A percentile compares a stretch with the other conserved stretches of the same genome.
phyloP scores from a whole-genome alignment of 2,888 invertebrate species.

The Priocnemis perturbator region DNA sequence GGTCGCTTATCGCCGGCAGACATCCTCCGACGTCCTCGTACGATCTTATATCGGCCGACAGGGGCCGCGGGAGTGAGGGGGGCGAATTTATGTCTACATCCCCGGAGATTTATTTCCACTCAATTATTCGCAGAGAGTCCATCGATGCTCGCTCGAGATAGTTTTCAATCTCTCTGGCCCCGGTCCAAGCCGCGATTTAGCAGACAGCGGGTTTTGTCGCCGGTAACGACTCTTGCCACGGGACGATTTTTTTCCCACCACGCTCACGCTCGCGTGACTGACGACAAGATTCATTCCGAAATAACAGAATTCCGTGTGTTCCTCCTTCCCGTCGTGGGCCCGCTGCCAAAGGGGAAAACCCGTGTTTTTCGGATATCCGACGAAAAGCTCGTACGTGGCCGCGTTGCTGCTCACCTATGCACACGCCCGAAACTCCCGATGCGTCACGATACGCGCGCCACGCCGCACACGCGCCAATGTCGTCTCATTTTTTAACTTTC shows the following conservation, averaged over 20 bases:
- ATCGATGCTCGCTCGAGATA: constrained; percentile 22
- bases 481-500: no score
- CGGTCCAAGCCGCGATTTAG: constrained; percentile 21
- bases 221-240: not conserved
- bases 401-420: no score
- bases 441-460: no score
- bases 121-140: constrained; percentile 41
- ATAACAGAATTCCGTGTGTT: no score
- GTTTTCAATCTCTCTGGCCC: constrained; percentile 26
- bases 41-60: not conserved
- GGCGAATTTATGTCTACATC: not conserved
- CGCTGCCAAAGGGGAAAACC: no score
- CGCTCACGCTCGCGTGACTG: no score
- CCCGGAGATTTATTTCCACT: constrained; percentile 29
- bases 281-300: no score
- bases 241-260: not conserved
- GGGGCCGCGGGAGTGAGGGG: not conserved
- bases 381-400: no score
- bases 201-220: constrained; percentile 8
- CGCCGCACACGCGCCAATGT: no score
- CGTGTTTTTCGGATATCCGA: no score
- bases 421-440: no score
- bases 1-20: constrained; percentile 1
- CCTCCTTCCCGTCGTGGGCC: no score
- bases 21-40: not conserved